Percentiles rank a stretch among this genome's conserved stretches.
phyloP scores from a whole-genome alignment of 2,888 invertebrate genomes.

The Dioctria rufipes region DNA sequence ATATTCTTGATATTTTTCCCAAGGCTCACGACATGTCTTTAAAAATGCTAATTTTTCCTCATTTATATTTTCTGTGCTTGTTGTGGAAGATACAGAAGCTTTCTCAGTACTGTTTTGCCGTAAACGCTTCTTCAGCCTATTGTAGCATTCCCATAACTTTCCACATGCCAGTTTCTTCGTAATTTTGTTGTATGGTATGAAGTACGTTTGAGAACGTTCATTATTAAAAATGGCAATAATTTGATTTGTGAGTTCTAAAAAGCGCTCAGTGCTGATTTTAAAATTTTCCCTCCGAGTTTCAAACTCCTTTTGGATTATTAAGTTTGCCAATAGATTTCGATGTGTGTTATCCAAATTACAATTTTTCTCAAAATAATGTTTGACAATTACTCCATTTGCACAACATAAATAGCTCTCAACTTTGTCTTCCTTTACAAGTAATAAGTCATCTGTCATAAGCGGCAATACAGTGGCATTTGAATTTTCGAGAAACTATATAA shows the following conservation, averaged over 20 bases:
- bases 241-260: slow-evolving; percentile 4
- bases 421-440: not conserved
- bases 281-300: slow-evolving; percentile 1
- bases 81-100: too few relatives aligned
- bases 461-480: not conserved
- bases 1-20: too few relatives aligned
- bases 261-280: slow-evolving; percentile 30
- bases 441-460: not conserved
- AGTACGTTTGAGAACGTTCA: slow-evolving; percentile 16
- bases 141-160: slow-evolving; percentile 28
- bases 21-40: too few relatives aligned
- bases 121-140: not conserved
- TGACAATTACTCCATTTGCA: slow-evolving; percentile 17
- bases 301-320: not conserved
- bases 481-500: not conserved
- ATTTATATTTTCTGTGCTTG: too few relatives aligned
- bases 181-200: slow-evolving; percentile 30
- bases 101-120: too few relatives aligned
- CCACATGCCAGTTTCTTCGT: slow-evolving; percentile 23
- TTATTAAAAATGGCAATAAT: slow-evolving; percentile 3
- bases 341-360: slow-evolving; percentile 7
- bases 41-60: too few relatives aligned
- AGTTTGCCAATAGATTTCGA: slow-evolving; percentile 19
- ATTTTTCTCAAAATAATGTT: slow-evolving; percentile 20
- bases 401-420: slow-evolving; percentile 20